phyloP scores from a whole-genome alignment of 1,140 invertebrate species.

The Camponotus pennsylvanicus region DNA sequence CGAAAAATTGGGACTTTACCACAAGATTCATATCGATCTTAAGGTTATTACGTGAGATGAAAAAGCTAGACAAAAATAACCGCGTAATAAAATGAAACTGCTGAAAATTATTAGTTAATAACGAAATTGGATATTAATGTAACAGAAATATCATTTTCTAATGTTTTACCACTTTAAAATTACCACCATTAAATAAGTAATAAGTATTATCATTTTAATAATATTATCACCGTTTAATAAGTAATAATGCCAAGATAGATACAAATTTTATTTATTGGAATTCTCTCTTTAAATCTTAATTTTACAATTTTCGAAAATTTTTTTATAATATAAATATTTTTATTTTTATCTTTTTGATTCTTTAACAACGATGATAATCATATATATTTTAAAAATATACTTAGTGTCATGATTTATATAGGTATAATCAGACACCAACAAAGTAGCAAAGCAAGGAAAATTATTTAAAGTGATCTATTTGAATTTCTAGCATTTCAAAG shows the following conservation, averaged over 20 bases:
- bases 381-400: not conserved
- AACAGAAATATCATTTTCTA: not conserved
- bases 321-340: not conserved
- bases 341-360: not conserved
- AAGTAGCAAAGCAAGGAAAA: slow-evolving; percentile 17
- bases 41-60: slow-evolving; percentile 15
- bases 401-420: not conserved
- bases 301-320: not conserved
- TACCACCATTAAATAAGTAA: not conserved
- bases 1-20: not conserved
- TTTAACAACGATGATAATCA: not conserved
- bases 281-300: not conserved
- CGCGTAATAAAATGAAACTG: not conserved
- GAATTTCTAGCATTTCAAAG: slow-evolving; percentile 13
- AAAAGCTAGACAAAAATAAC: slow-evolving; percentile 20
- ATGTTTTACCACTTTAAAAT: not conserved
- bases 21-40: not conserved
- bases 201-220: not conserved
- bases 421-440: not conserved
- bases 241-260: not conserved
- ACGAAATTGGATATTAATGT: slow-evolving; percentile 3
- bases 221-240: not conserved
- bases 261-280: not conserved
- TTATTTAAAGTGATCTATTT: slow-evolving; percentile 27
- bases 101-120: slow-evolving; percentile 28